These are phyloP conservation scores for Oncorhynchus keta DNA, from an alignment of 2,113 vertebrate species.

Conservation along the genomic window DNA sequence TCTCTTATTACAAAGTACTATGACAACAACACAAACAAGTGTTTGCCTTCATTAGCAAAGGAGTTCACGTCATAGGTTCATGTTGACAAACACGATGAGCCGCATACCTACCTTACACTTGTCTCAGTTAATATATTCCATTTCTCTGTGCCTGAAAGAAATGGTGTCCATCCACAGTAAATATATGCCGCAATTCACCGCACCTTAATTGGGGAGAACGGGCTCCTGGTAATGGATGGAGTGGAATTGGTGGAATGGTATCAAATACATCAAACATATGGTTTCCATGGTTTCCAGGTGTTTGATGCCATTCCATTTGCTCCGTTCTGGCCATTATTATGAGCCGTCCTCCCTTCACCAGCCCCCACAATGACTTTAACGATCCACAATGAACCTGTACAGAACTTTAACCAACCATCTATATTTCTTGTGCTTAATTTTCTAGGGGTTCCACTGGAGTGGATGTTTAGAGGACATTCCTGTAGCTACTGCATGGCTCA, in stretches of 20 bases:
- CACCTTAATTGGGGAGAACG: too few species aligned
- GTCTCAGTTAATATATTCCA: not conserved
- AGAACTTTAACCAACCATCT: slow-evolving; percentile 56
- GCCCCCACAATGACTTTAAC: slow-evolving; percentile 24
- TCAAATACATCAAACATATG: too few species aligned
- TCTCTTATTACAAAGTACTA: not conserved
- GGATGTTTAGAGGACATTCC: slow-evolving; percentile 29
- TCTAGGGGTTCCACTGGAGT: slow-evolving; percentile 25
- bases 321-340: too few species aligned
- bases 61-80: not conserved
- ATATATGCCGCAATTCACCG: slow-evolving; percentile 26
- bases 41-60: not conserved
- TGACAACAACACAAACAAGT: not conserved
- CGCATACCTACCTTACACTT: not conserved
- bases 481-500: slow-evolving; percentile 40
- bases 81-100: not conserved
- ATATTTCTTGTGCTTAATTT: slow-evolving; percentile 56
- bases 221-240: too few species aligned
- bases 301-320: too few species aligned
- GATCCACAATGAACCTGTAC: slow-evolving; percentile 42
- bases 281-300: too few species aligned
- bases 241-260: too few species aligned
- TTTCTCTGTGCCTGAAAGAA: not conserved
- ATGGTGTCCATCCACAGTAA: slow-evolving; percentile 20
- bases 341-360: too few species aligned